Base-by-base conservation (phyloP, 2,888 invertebrate genomes). In the Idaea biselata region DNA sequence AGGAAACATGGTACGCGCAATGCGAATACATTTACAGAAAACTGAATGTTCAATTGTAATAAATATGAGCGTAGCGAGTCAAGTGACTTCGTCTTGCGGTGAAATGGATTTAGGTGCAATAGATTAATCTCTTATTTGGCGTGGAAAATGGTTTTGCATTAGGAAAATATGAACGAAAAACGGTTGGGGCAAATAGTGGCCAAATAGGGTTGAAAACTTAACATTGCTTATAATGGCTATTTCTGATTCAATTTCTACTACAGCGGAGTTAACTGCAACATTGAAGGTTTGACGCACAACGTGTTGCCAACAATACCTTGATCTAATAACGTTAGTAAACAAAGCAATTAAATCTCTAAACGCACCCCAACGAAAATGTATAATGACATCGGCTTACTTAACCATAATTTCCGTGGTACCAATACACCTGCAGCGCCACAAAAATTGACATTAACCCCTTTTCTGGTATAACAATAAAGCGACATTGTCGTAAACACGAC, bases 1-100 rank as follows among this genome's bases (percentile, higher is more conserved):
- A 85, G 91, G 91, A 86, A 91, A 91, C 91, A 91, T 88, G 89
- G 80, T 84, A 75, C 84, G 81, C 83, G 82, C 83, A 82, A 84
- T 82, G 77, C 82, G 86, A 84, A 86, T 87, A 87, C 84, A 85
- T 88, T 87, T 80, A 74, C 84, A 82, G 83, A 81, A 73, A 70
- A 86, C 86, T 86, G 87, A 81, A 81, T 88, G 86, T 86, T 83
- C 86, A 87, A 87, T 85, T 84, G 83, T 84, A 83, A 91, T 91
- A 91, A 91, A 91, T 90, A 86, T 79, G 78, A 80, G 80, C 75
- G 79, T 72, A 72, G 70, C 75, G 73, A 76, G 73, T 79, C 76
- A 70, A 76, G 74, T 76, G 66, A 71, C 71, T 78, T 72, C 18
- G 18, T 56, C 18, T 11, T 72, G 61, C 66, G 68, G 69, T 67